Evolutionary conservation across 2,888 invertebrate species (phyloP), one percentile per base, ranked within the genome.

Genomic region (Hypolimnas misippus): DNA sequence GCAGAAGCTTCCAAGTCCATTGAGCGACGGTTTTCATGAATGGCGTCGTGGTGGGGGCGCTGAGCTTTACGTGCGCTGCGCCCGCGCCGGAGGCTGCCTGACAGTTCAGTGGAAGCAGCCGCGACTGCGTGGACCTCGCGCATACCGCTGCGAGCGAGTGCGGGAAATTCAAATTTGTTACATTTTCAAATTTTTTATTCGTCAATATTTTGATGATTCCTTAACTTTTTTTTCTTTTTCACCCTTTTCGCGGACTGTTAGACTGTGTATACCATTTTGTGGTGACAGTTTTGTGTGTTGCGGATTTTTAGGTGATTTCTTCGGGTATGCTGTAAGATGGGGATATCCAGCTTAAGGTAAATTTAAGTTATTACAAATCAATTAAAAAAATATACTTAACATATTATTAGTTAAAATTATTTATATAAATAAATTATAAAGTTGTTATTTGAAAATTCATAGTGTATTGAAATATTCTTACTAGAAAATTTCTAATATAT

Each of bases 241-340:
- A n/a, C 14, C 38, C 19, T 49, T 8, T 6, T 49, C 14, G 14
- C 29, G 49, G 14, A 49, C 49, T 25, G 3, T 61, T 31, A 52
- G 60, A 66, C 63, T 64, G 81, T 84, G 83, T 55, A 70, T 78
- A 76, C 59, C 79, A 77, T 78, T 66, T 76, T 74, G 81, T 84
- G 76, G 75, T 68, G 58, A 68, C 78, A 80, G 83, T 63, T 75
- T 82, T 86, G 83, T 70, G 66, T 66, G 73, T 46, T 46, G 71
- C 72, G 74, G 76, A 75, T 73, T 74, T 75, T 70, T 69, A 70
- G 17, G 57, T 70, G 61, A 68, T 60, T 72, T 68, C 67, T 29
- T 70, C 73, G 74, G 89, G 87, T 80, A 91, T 91, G 90, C 83
- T 82, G 81, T 89, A 83, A 70, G 71, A 90, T 89, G 91, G 83